These are phyloP conservation scores for Strongylocentrotus purpuratus DNA, from an alignment of 35 echinoderm and acorn worm genomes.

Conservation along the genomic window DNA sequence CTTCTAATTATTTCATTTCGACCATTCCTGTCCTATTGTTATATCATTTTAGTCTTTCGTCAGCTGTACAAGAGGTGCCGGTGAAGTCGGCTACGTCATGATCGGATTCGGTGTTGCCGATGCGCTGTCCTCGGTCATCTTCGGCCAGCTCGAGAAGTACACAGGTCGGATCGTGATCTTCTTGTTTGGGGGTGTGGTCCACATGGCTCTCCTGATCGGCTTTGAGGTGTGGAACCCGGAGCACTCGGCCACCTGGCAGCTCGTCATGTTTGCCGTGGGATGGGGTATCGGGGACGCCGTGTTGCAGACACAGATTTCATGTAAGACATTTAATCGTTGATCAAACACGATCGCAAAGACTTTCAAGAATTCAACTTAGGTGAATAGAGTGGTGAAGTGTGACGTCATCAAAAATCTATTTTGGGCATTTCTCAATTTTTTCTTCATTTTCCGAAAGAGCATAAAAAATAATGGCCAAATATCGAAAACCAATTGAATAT, in stretches of 20 bases:
- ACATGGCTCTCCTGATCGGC: slow-evolving; percentile 56
- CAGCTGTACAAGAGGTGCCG: slow-evolving; percentile 63
- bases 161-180: slow-evolving; percentile 68
- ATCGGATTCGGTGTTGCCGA: slow-evolving; percentile 76
- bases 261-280: slow-evolving; percentile 54
- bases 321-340: slow-evolving; percentile 46
- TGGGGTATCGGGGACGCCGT: slow-evolving; percentile 87
- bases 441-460: too few species aligned
- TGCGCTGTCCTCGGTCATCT: slow-evolving; percentile 58
- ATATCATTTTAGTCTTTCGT: slow-evolving; percentile 57
- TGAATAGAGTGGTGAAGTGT: too few species aligned
- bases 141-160: slow-evolving; percentile 73
- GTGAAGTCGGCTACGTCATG: slow-evolving; percentile 74
- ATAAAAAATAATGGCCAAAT: too few species aligned
- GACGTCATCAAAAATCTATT: too few species aligned
- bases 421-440: too few species aligned
- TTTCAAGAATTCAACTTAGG: too few species aligned
- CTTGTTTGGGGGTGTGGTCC: slow-evolving; percentile 54
- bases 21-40: not conserved
- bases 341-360: not conserved
- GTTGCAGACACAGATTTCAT: slow-evolving; percentile 83
- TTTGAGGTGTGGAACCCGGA: slow-evolving; percentile 43
- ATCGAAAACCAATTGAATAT: too few species aligned
- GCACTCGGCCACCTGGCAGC: slow-evolving; percentile 30
- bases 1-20: too few species aligned